Evolutionary conservation across 2,888 invertebrate species (phyloP), one percentile per base, ranked within the genome.

Genomic region (Thecophora atra): DNA sequence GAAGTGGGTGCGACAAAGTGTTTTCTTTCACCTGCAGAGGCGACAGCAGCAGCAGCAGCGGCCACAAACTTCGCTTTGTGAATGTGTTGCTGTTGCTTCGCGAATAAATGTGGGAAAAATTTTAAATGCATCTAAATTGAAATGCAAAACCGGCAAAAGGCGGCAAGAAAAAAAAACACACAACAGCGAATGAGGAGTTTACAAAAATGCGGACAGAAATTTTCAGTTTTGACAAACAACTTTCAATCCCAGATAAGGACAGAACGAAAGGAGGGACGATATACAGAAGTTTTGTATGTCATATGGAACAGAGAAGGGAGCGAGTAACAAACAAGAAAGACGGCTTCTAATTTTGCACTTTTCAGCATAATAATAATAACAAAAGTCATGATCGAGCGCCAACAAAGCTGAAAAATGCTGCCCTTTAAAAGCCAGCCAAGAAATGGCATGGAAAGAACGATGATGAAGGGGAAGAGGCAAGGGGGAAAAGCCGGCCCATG

Each of bases 31-130:
- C 75, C 75, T 75, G 47, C n/a, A 26, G n/a, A 54, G 37, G 52
- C 28, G 58, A 7, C 54, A 60, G 54, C 51, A 15, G 62, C 19
- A 28, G 62, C n/a, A 24, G 47, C 44, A 17, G 67, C 44, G 58
- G 56, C 65, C 52, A 60, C 65, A 42, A 56, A 21, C 28, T 30
- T 21, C 54, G 6, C 11, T 37, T 8, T 37, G 37, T 37, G 37
- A 11, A 37, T 21, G n/a, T 11, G 54, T n/a, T n/a, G n/a, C n/a
- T 54, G 54, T 21, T 17, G n/a, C 17, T 52, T 28, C 30, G n/a
- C 15, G 26, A 19, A 60, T 78, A 79, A 82, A 81, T 81, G 83
- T 82, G 83, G 82, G 82, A 82, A 83, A 81, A 80, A 79, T 79
- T 79, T 81, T 78, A 78, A 82, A 80, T 63, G 62, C 64, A 73